Evolutionary conservation across 2,113 vertebrate genomes (phyloP), one percentile per base, ranked within the genome.

Genomic region (Aramus guarauna): DNA sequence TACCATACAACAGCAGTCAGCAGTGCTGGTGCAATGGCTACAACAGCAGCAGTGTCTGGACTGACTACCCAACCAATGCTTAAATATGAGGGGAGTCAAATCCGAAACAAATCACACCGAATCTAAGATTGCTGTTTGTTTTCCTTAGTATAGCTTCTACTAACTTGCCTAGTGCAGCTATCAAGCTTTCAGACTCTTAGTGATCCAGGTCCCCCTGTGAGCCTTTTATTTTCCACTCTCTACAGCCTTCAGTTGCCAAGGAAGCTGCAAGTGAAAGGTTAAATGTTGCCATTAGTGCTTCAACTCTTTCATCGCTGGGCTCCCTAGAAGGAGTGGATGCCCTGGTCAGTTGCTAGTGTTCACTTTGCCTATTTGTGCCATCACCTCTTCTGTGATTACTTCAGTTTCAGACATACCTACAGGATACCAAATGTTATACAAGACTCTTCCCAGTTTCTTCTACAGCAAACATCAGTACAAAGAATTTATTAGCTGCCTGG

Each of bases 271-370:
- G 22, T n/a, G 36, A 68, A 56, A 82, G 7, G 16, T 55, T 52
- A 43, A 72, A 88, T 60, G 11, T 36, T 79, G 48, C 43, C 27
- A 11, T 34, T 67, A 52, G 13, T 72, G 56, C 60, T 85, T 72
- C 36, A 47, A 14, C 12, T 75, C 0, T 90, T 79, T 81, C 20
- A 29, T 9, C 0, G 0, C 69, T 67, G 69, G 20, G 6, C 5
- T 95, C 39, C 16, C 30, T 64, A 53, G 39, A 37, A 81, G 19
- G 34, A 27, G 26, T 27, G n/a, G 11, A 66, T 84, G 27, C 45
- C 6, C 41, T 50, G n/a, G 36, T n/a, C n/a, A 29, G 21, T 30
- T 58, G 14, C 11, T 87, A 30, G 2, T 3, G 6, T 39, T 87
- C 37, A 41, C 52, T 84, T 73, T 55, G 32, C 18, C 4, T 41